Base-by-base conservation (phyloP, 2,113 vertebrate genomes). In the Hippocampus abdominalis region DNA sequence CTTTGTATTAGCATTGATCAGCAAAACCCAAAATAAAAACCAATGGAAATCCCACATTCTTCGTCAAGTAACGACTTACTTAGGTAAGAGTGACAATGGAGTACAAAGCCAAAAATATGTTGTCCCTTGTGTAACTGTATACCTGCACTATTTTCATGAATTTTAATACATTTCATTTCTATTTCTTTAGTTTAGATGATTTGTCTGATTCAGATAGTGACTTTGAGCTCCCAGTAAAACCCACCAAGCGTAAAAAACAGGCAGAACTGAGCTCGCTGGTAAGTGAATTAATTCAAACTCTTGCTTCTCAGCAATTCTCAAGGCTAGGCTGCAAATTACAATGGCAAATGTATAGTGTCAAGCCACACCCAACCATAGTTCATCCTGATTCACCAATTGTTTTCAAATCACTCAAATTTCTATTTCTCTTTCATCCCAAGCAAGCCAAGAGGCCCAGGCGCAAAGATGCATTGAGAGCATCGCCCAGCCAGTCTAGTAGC, bases 161-260 rank as follows among this genome's bases (percentile, higher is more conserved):
- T 60, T 60, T 16, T 29, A 18, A 51, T 48, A 51, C 1, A 36
- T 53, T 27, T 0, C 67, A 61, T 12, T 75, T 51, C 18, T 3
- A 46, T 76, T 18, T 72, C 72, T 12, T 71, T 63, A 89, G 90
- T 81, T 69, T 73, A 6, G 81, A 78, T 12, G 88, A 89, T 21
- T 44, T 75, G 11, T 81, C 87, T 8, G 89, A 88, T 65, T 84
- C 83, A n/a, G 89, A 74, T 49, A 93, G 91, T 70, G 92, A 94
- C 77, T 94, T 92, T 77, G 90, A 93, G 76, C 71, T 85, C 3
- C 76, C 62, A 2, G 21, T 87, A 5, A 83, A 25, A 67, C 21
- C 54, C 57, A 79, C 80, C 57, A 92, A 91, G 68, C 77, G 87
- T 66, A 74, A 32, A 61, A 89, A 90, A 65, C 44, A 0, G 53